Evolutionary conservation across 2,888 invertebrate genomes (phyloP), one percentile per base, ranked within the genome.

Genomic region (Falcaria lacertinaria): DNA sequence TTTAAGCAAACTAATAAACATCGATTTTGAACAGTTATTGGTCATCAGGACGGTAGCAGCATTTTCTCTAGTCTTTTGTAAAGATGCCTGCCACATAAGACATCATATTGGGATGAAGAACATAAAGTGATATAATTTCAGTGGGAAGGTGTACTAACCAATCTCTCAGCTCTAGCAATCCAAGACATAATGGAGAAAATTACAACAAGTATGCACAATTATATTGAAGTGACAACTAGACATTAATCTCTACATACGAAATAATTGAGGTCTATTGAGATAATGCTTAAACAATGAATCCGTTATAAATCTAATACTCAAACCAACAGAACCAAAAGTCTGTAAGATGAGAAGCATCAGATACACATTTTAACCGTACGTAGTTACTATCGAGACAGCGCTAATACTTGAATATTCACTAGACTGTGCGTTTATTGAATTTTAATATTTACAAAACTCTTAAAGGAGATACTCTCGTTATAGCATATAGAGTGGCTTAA

Each of bases 371-470:
- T 66, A 67, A 74, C 71, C 74, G 72, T 80, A 74, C 76, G 79
- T 76, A 78, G 74, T 68, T 72, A 72, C 76, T 80, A 80, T 78
- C 76, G 71, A 80, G 81, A 84, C 78, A 74, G 78, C 82, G 80
- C 85, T 86, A 85, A 78, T 77, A 80, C 79, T 80, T 71, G 77
- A 82, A 84, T 86, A 87, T 76, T 76, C 84, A 81, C 87, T 89
- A 88, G 74, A 87, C 85, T 89, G 89, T 89, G 89, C 89, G 89
- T 87, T 83, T 87, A 84, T 85, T 85, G 83, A 84, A 80, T 83
- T 74, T 71, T 77, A 70, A 64, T 88, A 88, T 88, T 67, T 88
- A 88, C 87, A 87, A 76, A 73, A 76, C 75, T 66, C 65, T 66
- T 65, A 77, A 64, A 64, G 55, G 65, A 66, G 68, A 65, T 69